Percentiles rank a stretch among this genome's conserved stretches.
These are phyloP conservation scores for Diloba caeruleocephala DNA, from an alignment of 2,888 invertebrate genomes.

Conservation along the genomic window DNA sequence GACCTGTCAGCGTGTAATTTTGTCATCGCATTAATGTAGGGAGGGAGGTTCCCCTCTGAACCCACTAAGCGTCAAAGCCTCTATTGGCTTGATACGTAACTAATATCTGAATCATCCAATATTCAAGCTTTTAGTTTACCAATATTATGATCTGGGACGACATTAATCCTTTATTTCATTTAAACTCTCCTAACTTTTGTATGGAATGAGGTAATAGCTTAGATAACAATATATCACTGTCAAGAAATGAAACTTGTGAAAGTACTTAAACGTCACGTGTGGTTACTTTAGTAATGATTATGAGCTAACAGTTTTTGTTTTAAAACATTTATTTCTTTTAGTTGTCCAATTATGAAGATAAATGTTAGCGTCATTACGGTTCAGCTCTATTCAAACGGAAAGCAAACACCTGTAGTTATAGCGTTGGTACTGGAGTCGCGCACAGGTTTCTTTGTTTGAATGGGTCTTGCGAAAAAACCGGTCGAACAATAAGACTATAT, in stretches of 20 bases:
- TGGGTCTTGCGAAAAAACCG: conserved; percentile 79
- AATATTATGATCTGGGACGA: neutral
- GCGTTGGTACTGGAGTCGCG: conserved; percentile 50
- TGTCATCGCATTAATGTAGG: conserved; percentile 60
- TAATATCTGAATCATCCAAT: conserved; percentile 42
- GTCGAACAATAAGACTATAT: conserved; percentile 76
- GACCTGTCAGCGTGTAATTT: conserved; percentile 66
- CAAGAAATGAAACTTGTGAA: conserved; percentile 29
- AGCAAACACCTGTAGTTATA: conserved; percentile 60
- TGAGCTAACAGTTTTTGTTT: conserved; percentile 28
- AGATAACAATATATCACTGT: conserved; percentile 35
- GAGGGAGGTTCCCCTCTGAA: conserved; percentile 56
- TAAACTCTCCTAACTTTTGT: neutral
- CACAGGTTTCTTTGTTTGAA: conserved; percentile 74
- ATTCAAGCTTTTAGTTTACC: conserved; percentile 13
- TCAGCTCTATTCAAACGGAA: conserved; percentile 51
- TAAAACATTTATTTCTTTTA: conserved; percentile 18
- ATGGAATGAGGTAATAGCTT: conserved; percentile 6
- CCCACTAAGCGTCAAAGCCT: conserved; percentile 32
- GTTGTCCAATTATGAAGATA: conserved; percentile 31
- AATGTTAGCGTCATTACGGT: conserved; percentile 36
- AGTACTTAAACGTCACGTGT: conserved; percentile 17
- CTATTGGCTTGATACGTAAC: conserved; percentile 36
- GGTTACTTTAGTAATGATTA: conserved; percentile 17
- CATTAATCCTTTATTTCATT: too few relatives aligned